Evolutionary conservation across 2,113 vertebrate genomes (phyloP).

Genomic region (Spizaetus ornatus): DNA sequence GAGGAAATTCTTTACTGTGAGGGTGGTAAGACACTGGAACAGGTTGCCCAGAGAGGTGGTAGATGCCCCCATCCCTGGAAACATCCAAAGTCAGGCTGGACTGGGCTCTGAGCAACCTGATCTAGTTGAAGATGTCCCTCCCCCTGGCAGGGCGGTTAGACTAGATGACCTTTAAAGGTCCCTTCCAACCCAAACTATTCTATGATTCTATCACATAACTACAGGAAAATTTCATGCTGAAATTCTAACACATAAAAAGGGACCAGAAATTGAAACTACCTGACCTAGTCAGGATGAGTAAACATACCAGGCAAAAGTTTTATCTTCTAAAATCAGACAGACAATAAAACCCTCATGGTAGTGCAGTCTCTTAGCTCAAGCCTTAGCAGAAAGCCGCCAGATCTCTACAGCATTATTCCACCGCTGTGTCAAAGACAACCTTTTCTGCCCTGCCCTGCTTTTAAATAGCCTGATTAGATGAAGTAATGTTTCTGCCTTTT

Average conservation of each 20-base stretch:
- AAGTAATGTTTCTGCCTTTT: not conserved
- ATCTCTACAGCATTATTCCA: constrained; percentile 51
- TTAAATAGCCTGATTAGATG: constrained; percentile 16
- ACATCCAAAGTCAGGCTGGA: not conserved
- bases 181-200: not conserved
- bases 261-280: constrained; percentile 12
- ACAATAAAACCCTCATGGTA: not conserved
- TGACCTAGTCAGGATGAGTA: not conserved
- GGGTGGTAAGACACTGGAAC: not conserved
- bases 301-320: not conserved
- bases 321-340: constrained; percentile 55
- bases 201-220: not conserved
- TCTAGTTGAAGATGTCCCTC: no score
- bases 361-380: not conserved
- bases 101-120: not conserved
- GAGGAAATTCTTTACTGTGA: not conserved
- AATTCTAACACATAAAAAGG: not conserved
- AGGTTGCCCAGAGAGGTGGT: not conserved
- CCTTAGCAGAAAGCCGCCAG: not conserved
- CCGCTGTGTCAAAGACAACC: not conserved
- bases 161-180: not conserved
- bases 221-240: not conserved
- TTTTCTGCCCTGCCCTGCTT: constrained; percentile 34
- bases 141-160: rapidly evolving
- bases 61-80: not conserved